phyloP scores from a whole-genome alignment of 2,113 vertebrate genomes.

The Agapornis roseicollis region DNA sequence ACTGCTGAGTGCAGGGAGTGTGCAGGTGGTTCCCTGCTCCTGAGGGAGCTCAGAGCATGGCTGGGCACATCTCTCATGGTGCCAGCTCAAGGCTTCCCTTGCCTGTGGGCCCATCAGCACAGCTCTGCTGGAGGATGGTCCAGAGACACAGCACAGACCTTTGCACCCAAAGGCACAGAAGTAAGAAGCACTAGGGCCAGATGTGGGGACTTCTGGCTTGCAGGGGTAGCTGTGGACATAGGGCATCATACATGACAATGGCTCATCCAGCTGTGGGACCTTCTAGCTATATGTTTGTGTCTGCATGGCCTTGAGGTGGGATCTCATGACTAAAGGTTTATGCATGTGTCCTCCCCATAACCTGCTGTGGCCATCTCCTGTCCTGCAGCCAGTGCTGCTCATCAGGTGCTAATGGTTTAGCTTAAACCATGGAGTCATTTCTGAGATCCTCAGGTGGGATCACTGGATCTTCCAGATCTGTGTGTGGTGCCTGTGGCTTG shows the following conservation, averaged over 20 bases:
- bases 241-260: not conserved
- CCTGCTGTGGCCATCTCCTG: not conserved
- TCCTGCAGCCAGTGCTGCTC: not conserved
- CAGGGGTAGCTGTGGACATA: not conserved
- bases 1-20: not conserved
- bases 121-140: not conserved
- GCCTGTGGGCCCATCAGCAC: not conserved
- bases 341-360: not conserved
- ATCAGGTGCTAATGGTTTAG: not conserved
- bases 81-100: not conserved
- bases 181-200: not conserved
- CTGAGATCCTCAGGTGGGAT: not conserved
- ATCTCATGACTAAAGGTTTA: not conserved
- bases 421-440: not conserved
- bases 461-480: not conserved
- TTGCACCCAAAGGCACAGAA: not conserved
- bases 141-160: not conserved
- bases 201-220: not conserved
- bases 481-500: not conserved
- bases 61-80: accelerated
- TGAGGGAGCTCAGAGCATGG: not conserved
- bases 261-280: not conserved
- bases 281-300: not conserved
- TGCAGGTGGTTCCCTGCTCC: not conserved
- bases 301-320: not conserved